These are phyloP conservation scores for Myripristis murdjan DNA, from an alignment of 2,797 vertebrate genomes.

Conservation along the genomic window DNA sequence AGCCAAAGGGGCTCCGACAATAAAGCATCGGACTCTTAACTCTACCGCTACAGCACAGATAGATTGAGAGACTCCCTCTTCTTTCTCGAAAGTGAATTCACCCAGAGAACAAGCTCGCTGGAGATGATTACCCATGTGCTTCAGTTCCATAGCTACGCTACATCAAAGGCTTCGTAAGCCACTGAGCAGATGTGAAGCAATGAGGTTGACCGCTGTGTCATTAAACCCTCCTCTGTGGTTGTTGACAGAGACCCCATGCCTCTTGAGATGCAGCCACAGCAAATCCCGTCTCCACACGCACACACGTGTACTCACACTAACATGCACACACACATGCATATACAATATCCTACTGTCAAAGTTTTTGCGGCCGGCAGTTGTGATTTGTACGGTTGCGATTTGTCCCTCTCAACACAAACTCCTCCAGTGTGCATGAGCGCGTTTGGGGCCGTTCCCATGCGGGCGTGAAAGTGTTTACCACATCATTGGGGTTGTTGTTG, in stretches of 20 bases:
- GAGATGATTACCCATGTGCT: constrained; percentile 68
- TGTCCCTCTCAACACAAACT: constrained; percentile 52
- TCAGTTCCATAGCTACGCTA: constrained; percentile 42
- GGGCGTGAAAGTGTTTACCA: constrained; percentile 52
- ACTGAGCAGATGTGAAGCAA: constrained; percentile 68
- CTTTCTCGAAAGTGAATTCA: constrained; percentile 35
- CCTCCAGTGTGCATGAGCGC: constrained; percentile 9
- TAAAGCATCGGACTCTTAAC: constrained; percentile 41
- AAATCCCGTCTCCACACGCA: constrained; percentile 24
- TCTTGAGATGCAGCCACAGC: constrained; percentile 56
- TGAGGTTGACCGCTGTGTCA: constrained; percentile 74
- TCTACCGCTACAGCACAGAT: constrained; percentile 34
- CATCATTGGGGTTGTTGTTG: constrained; percentile 49
- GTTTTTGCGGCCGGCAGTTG: constrained; percentile 32
- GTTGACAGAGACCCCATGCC: constrained; percentile 60
- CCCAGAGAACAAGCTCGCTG: constrained; percentile 44
- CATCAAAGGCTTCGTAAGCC: constrained; percentile 65
- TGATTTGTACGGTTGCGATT: constrained; percentile 49
- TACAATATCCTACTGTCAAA: constrained; percentile 18
- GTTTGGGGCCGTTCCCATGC: constrained; percentile 25
- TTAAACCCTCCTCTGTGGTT: constrained; percentile 66
- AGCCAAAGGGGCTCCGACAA: constrained; percentile 24
- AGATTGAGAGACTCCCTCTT: constrained; percentile 20
- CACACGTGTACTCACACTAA: neutral
- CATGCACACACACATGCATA: constrained; percentile 5